phyloP scores from a whole-genome alignment of 2,797 vertebrate genomes.

The Myotis vivesi region DNA sequence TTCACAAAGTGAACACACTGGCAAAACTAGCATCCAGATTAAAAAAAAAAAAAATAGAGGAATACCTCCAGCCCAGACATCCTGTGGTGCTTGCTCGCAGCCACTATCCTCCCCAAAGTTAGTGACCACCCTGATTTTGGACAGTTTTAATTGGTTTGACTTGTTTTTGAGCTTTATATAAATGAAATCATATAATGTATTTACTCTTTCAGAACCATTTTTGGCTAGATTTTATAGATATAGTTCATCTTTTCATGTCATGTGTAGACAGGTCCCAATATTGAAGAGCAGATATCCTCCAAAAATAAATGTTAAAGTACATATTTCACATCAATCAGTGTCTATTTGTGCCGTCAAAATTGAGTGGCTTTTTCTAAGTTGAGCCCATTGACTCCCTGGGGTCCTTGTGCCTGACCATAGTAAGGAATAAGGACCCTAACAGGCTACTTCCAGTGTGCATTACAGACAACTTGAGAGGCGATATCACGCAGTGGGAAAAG shows the following conservation, averaged over 20 bases:
- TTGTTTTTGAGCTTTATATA: conserved; percentile 33
- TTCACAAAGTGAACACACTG: background rate
- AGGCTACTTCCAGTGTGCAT: background rate
- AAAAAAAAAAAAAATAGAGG: background rate
- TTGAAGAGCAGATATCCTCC: background rate
- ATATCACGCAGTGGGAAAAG: background rate
- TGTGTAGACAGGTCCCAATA: background rate
- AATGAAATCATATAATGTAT: background rate
- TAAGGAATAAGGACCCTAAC: background rate
- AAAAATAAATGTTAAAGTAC: conserved; percentile 1
- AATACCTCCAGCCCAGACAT: background rate
- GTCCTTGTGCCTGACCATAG: background rate
- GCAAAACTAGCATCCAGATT: background rate
- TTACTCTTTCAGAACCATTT: background rate
- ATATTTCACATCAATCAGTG: background rate
- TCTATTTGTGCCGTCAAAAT: background rate
- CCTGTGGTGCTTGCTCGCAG: background rate
- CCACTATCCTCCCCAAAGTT: background rate
- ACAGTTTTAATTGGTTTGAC: background rate
- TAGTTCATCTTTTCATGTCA: background rate
- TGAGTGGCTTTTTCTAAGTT: background rate
- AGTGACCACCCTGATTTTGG: background rate
- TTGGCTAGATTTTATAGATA: background rate
- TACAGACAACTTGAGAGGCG: background rate
- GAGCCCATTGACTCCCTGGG: background rate